Percentiles rank a stretch among this genome's conserved stretches.
Conservation (phyloP, 2,113 vertebrate genomes). For the Gadus macrocephalus region DNA sequence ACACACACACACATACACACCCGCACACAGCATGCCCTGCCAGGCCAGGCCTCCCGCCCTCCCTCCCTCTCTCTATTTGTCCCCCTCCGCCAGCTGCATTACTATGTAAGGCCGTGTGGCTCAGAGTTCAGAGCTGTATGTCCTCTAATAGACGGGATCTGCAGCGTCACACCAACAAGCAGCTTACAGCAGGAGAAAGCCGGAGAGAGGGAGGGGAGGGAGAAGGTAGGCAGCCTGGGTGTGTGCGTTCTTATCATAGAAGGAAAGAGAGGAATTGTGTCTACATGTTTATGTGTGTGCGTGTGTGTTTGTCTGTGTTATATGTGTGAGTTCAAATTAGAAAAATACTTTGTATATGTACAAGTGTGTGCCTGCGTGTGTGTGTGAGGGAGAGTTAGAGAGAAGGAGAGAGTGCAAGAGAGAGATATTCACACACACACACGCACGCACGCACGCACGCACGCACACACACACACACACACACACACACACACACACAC, state of each 20-base stretch:
- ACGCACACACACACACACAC: too few relatives aligned
- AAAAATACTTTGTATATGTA: too few relatives aligned
- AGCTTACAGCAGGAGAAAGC: slow-evolving; percentile 46
- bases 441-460: background rate
- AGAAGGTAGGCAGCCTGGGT: background rate
- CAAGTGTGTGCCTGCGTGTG: background rate
- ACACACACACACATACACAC: too few relatives aligned
- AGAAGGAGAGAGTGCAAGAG: background rate
- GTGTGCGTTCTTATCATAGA: background rate
- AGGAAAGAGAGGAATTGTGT: background rate
- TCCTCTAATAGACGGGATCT: slow-evolving; percentile 70
- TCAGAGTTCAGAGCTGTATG: slow-evolving; percentile 66
- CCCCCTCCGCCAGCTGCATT: slow-evolving; percentile 47
- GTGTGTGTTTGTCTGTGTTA: too few relatives aligned
- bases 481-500: too few relatives aligned
- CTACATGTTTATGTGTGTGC: too few relatives aligned
- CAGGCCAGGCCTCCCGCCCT: slow-evolving; percentile 34
- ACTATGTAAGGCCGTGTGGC: slow-evolving; percentile 63
- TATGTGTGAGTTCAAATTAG: too few relatives aligned
- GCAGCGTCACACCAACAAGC: slow-evolving; percentile 65
- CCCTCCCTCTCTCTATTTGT: slow-evolving; percentile 20
- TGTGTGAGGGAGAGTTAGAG: background rate
- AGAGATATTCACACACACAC: background rate
- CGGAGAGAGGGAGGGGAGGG: slow-evolving; percentile 13
- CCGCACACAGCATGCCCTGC: background rate